Conservation (phyloP, 2,888 invertebrate species). For the Dione juno region DNA sequence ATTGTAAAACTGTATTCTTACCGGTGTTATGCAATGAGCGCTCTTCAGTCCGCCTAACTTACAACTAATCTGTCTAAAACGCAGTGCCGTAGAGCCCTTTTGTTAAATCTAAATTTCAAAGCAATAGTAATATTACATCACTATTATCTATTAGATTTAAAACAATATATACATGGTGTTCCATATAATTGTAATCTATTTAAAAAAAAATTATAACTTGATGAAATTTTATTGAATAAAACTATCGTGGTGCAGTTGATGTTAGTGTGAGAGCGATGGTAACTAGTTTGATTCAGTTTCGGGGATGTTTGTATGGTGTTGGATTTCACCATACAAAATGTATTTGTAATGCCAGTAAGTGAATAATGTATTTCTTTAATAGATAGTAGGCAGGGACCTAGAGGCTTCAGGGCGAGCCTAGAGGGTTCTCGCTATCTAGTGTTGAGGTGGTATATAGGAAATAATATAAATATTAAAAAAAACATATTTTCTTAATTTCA, state of each 20-base stretch:
- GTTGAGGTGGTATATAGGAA: too few species aligned
- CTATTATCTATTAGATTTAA: slow-evolving; percentile 35
- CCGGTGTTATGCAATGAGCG: not conserved
- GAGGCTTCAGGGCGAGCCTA: too few species aligned
- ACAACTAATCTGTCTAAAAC: slow-evolving; percentile 33
- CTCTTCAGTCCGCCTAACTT: slow-evolving; percentile 13
- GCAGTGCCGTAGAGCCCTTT: slow-evolving; percentile 37
- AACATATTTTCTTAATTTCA: not conserved
- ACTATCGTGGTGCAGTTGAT: not conserved
- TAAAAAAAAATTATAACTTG: not conserved
- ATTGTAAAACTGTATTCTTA: too few species aligned
- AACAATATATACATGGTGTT: slow-evolving; percentile 46
- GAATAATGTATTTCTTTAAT: too few species aligned
- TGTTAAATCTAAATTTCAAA: slow-evolving; percentile 31
- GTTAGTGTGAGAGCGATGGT: not conserved
- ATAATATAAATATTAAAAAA: too few species aligned
- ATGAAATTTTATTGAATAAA: not conserved
- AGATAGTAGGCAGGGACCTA: too few species aligned
- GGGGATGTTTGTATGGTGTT: not conserved
- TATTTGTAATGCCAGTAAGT: too few species aligned
- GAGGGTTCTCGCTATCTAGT: too few species aligned
- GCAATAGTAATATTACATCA: slow-evolving; percentile 36
- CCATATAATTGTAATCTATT: not conserved
- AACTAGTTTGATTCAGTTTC: not conserved
- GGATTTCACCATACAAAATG: too few species aligned